These are phyloP conservation scores for Sisyra terminalis DNA, from an alignment of 2,888 invertebrate genomes.

Conservation along the genomic window DNA sequence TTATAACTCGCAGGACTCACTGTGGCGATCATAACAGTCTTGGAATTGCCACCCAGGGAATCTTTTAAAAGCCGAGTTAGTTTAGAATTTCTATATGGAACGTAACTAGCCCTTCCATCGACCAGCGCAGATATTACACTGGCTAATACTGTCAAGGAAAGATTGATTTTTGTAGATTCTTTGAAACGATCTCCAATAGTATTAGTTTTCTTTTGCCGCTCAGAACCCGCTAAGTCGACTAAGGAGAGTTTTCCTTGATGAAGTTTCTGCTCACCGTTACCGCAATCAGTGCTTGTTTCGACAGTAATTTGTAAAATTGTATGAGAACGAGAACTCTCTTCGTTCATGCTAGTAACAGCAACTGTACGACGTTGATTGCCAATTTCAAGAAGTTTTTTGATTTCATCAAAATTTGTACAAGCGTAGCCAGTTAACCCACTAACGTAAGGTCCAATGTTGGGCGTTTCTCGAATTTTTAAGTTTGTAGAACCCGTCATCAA, in stretches of 20 bases:
- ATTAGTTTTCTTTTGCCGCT: slow-evolving; percentile 92
- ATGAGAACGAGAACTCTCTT: slow-evolving; percentile 90
- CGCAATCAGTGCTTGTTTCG: slow-evolving; percentile 77
- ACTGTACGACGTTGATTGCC: slow-evolving; percentile 90
- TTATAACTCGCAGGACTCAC: slow-evolving; percentile 93
- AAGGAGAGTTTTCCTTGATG: slow-evolving; percentile 94
- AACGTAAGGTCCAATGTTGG: slow-evolving; percentile 95
- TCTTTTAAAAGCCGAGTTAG: slow-evolving; percentile 88
- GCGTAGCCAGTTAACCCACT: slow-evolving; percentile 90
- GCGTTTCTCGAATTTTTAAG: slow-evolving; percentile 86
- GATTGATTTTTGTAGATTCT: slow-evolving; percentile 96
- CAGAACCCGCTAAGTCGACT: slow-evolving; percentile 96
- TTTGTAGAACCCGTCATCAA: slow-evolving; percentile 49
- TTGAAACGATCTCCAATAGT: slow-evolving; percentile 83
- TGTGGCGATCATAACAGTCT: slow-evolving; percentile 93
- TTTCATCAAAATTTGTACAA: slow-evolving; percentile 63
- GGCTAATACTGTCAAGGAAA: slow-evolving; percentile 90
- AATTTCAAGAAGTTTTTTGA: slow-evolving; percentile 85
- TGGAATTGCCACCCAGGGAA: slow-evolving; percentile 91
- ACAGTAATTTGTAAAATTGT: slow-evolving; percentile 97
- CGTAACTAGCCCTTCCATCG: slow-evolving; percentile 92
- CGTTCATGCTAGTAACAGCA: slow-evolving; percentile 94
- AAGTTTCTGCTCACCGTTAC: slow-evolving; percentile 72
- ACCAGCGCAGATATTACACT: slow-evolving; percentile 97
- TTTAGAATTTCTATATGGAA: slow-evolving; percentile 97